Evolutionary conservation across 2,113 vertebrate species (phyloP), one percentile per base, ranked within the genome.

Genomic region (Hippoglossus stenolepis): DNA sequence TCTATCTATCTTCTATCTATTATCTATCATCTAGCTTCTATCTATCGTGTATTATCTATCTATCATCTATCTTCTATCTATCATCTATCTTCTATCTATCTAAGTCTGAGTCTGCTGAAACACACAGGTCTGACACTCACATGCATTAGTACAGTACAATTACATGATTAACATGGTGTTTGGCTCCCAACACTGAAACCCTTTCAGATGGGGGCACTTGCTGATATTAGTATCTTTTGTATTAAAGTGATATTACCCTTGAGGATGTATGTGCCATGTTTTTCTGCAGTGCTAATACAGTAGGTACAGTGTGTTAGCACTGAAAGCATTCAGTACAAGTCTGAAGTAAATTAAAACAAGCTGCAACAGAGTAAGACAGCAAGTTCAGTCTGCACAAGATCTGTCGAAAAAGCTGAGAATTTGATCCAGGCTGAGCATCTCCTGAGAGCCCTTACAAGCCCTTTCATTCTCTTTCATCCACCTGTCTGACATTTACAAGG

Each of bases 401-500:
- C 14, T 54, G 40, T 24, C 14, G n/a, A 28, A 64, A 43, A 70
- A 76, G 40, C 49, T 15, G 24, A n/a, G 13, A 71, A 79, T 77
- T 87, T 70, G 66, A 76, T 61, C 59, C 59, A 54, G 62, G 26
- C 57, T 13, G 53, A 74, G 63, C 43, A 40, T 83, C 86, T 87
- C 81, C 79, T 61, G 83, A 79, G 89, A 87, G 85, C 79, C 73
- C 38, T 80, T 70, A 75, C 43, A 69, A 84, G 70, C 79, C 70
- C 74, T 78, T 83, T 82, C 64, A 49, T 77, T 78, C 60, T 63
- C 75, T 89, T 87, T 85, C 83, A 87, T 88, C 75, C 80, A 49
- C 75, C 62, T 35, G 71, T 83, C 77, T 88, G 89, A 88, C 87
- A 88, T 87, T 88, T 88, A 69, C 69, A 68, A 23, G 77, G 58